Percentiles rank a stretch among this genome's conserved stretches.
phyloP scores from a whole-genome alignment of 2,797 vertebrate species.

The Propithecus deckenii region DNA sequence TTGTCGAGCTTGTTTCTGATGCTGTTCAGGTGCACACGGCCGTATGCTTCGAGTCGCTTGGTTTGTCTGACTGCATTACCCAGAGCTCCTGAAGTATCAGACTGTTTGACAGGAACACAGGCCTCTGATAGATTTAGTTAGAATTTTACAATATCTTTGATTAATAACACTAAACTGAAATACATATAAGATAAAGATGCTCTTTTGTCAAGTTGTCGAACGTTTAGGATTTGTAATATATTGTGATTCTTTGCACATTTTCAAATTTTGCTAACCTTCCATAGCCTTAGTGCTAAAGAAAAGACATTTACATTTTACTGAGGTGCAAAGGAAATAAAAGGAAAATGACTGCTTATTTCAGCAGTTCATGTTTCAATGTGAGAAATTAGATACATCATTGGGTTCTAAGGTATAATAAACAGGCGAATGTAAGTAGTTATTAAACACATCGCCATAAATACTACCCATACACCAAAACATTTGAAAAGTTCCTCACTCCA shows the following conservation, averaged over 20 bases:
- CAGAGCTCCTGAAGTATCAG: not conserved
- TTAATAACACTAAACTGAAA: slow-evolving; percentile 2
- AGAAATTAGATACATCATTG: not conserved
- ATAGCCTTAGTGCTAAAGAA: not conserved
- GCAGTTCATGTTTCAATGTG: slow-evolving; percentile 1
- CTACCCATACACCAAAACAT: not conserved
- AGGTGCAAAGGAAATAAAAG: slow-evolving; percentile 27
- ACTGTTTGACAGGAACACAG: not conserved
- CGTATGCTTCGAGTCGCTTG: not conserved
- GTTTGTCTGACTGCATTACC: not conserved
- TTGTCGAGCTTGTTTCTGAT: not conserved
- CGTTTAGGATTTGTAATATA: not conserved
- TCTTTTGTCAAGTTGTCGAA: slow-evolving; percentile 32
- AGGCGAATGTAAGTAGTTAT: not conserved
- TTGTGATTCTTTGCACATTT: not conserved
- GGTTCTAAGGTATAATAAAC: slow-evolving; percentile 21
- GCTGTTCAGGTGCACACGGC: not conserved
- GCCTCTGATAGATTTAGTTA: not conserved
- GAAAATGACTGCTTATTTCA: slow-evolving; percentile 11
- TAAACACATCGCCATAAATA: slow-evolving; percentile 27
- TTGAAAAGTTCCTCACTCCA: slow-evolving; percentile 2
- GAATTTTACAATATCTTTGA: not conserved
- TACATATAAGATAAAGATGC: not conserved
- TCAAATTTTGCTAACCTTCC: not conserved
- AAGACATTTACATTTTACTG: slow-evolving; percentile 21